Evolutionary conservation across 35 echinoderm and acorn worm genomes (phyloP).

Genomic region (Strongylocentrotus purpuratus): DNA sequence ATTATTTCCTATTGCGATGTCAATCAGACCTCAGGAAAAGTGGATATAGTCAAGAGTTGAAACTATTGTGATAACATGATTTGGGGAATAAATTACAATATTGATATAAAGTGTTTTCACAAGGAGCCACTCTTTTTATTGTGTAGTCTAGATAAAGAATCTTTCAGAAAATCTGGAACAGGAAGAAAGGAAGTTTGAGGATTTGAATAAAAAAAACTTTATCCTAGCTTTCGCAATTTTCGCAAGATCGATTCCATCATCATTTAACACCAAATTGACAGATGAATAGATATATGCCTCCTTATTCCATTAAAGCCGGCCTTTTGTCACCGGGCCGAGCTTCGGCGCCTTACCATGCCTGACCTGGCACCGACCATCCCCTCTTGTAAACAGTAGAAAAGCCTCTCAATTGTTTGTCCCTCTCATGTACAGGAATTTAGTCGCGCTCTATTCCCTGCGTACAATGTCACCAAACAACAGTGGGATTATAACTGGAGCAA

Average conservation of each 20-base stretch:
- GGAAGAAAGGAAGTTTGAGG: no score
- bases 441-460: neutral
- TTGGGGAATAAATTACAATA: no score
- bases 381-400: neutral
- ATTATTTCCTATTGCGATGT: neutral
- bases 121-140: no score
- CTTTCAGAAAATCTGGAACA: no score
- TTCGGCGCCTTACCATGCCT: neutral
- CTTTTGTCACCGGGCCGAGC: neutral
- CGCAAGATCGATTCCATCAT: no score
- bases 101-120: no score
- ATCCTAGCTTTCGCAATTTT: no score
- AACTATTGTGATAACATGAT: no score
- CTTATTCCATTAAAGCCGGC: neutral
- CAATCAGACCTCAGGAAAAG: neutral
- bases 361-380: neutral
- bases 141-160: no score
- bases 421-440: neutral
- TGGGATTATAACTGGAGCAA: neutral
- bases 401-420: neutral
- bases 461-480: neutral
- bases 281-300: no score
- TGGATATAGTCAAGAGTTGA: neutral
- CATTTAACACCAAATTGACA: no score
- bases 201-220: no score